phyloP scores from a whole-genome alignment of 2,113 vertebrate species.

The Ptychochromis oligacanthus region DNA sequence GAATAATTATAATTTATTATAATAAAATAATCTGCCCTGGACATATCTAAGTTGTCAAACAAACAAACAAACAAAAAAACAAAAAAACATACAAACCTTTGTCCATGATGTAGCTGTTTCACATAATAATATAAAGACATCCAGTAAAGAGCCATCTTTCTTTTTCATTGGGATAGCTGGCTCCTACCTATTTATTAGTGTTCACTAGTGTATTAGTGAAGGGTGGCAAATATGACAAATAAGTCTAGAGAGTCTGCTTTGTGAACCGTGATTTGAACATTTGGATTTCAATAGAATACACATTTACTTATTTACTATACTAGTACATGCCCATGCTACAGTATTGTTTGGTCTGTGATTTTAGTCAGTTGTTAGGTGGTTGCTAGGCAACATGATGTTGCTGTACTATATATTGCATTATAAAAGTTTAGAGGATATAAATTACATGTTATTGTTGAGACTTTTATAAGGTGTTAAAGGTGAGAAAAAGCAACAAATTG shows the following conservation, averaged over 20 bases:
- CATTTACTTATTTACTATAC: background rate
- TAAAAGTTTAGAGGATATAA: background rate
- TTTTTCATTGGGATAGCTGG: no score
- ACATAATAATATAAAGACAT: no score
- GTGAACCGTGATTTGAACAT: background rate
- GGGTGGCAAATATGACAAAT: background rate
- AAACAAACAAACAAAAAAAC: no score
- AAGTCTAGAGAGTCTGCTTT: background rate
- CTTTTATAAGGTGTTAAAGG: background rate
- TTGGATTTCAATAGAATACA: background rate
- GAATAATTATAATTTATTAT: background rate
- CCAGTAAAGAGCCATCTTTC: no score
- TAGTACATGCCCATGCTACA: background rate
- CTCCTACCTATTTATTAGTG: no score
- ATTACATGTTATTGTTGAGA: background rate
- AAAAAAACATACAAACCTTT: background rate
- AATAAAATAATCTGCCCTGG: background rate
- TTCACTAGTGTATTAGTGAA: no score
- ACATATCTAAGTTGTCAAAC: fast-evolving
- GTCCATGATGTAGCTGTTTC: background rate
- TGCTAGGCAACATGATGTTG: background rate
- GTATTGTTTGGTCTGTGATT: background rate
- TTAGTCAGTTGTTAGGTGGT: background rate
- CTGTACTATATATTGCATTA: background rate
- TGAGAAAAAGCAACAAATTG: background rate